These are phyloP conservation scores for Diadumene lineata DNA, from an alignment of 92 coral and sea anemone genomes.

Conservation along the genomic window DNA sequence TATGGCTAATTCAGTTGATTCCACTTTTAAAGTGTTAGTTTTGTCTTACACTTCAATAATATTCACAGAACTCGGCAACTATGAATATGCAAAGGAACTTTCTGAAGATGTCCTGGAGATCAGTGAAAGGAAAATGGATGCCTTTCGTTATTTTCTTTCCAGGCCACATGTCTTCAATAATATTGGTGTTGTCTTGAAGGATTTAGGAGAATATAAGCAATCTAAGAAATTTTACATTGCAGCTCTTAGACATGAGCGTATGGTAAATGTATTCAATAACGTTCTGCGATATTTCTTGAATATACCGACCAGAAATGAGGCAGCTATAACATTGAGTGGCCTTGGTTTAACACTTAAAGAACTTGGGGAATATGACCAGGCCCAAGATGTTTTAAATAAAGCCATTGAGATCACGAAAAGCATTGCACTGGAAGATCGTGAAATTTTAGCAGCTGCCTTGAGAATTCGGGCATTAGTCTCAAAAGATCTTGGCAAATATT, in stretches of 20 bases:
- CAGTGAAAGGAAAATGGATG: background rate
- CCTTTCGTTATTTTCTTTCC: too few species aligned
- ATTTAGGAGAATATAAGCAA: background rate
- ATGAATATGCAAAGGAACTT: background rate
- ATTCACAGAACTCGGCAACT: background rate
- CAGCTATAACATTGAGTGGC: background rate
- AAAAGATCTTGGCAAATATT: background rate
- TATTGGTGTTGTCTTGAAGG: background rate
- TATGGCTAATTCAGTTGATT: background rate
- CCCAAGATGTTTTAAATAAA: background rate
- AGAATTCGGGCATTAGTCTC: background rate
- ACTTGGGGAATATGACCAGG: conserved; percentile 5
- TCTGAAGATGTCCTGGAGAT: background rate
- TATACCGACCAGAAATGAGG: too few species aligned
- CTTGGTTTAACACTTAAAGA: conserved; percentile 1
- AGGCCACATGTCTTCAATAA: background rate
- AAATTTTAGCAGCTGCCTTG: background rate
- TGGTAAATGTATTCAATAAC: too few species aligned
- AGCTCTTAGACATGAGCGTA: too few species aligned
- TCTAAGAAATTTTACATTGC: background rate
- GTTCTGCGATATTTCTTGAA: too few species aligned
- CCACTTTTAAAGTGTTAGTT: background rate
- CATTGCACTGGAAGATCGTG: background rate
- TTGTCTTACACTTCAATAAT: background rate
- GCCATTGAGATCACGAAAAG: background rate